phyloP scores from a whole-genome alignment of 2,888 invertebrate genomes.

The Trichopoda pennipes region DNA sequence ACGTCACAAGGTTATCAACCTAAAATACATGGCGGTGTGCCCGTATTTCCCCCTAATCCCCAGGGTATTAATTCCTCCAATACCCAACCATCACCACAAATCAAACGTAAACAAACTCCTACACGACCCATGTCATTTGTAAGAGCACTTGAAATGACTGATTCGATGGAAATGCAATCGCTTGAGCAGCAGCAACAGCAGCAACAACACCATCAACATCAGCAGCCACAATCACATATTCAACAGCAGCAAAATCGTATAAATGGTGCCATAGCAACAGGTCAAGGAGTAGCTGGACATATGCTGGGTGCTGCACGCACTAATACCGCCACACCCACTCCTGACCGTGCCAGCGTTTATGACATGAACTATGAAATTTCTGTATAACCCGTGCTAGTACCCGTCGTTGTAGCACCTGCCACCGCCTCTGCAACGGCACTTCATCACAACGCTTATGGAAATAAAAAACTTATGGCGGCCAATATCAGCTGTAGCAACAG shows the following conservation, averaged over 20 bases:
- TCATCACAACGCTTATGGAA: conserved; percentile 64
- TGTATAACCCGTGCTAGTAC: conserved; percentile 86
- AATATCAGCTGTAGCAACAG: conserved; percentile 35
- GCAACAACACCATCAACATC: conserved; percentile 72
- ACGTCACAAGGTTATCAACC: conserved; percentile 83
- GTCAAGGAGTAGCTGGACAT: conserved; percentile 66
- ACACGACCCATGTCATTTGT: conserved; percentile 93
- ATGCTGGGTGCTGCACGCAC: conserved; percentile 77
- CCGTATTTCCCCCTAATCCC: conserved; percentile 85
- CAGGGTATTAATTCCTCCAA: conserved; percentile 72
- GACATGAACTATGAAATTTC: conserved; percentile 98
- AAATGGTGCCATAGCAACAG: conserved; percentile 67
- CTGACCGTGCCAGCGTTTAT: conserved; percentile 94
- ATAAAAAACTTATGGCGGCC: conserved; percentile 60
- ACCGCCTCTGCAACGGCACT: conserved; percentile 68
- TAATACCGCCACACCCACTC: conserved; percentile 84
- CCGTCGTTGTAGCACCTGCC: conserved; percentile 76
- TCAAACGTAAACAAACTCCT: conserved; percentile 83
- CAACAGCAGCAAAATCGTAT: conserved; percentile 65
- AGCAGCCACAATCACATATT: conserved; percentile 70
- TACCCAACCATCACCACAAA: conserved; percentile 82
- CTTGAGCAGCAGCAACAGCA: conserved; percentile 79
- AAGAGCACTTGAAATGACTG: conserved; percentile 93
- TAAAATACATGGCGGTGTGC: conserved; percentile 85
- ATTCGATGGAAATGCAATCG: conserved; percentile 90